Evolutionary conservation across 2,113 vertebrate species (phyloP), one percentile per base, ranked within the genome.

Genomic region (Chiloscyllium plagiosum): DNA sequence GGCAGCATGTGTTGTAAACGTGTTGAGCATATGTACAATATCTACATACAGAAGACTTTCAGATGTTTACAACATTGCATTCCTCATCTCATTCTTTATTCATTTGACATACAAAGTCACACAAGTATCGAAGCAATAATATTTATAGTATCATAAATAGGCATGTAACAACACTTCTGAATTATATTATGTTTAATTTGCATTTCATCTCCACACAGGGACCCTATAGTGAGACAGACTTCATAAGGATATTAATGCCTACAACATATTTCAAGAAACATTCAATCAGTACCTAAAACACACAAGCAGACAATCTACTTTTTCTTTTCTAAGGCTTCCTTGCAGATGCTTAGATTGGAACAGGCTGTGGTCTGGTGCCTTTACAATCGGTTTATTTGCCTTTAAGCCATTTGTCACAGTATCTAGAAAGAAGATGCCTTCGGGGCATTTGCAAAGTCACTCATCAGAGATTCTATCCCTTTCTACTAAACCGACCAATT

Each of bases 21-120:
- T 89, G 52, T 29, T 0, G 86, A 50, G 52, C 86, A 89, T 4
- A 89, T 89, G 86, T 89, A 52, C 20, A 89, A 4, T 26, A 52
- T 50, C 20, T 13, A 10, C n/a, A 26, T 22, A 12, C 24, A 89
- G 86, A 89, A 29, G 15, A 52, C 52, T 89, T 89, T 56, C 86
- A 89, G 86, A 89, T 89, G 52, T 61, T 89, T 61, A 89, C 86
- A 89, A 8, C 29, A 89, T 50, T 89, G 86, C 86, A 61, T 89
- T 89, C 86, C 56, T 89, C 47, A 26, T 89, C 12, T 89, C 29
- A 56, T 89, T 89, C 22, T 10, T 26, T 33, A 89, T 89, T 89
- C 86, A 89, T 12, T 52, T 89, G 86, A 89, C 29, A 29, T 56
- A 56, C 86, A 56, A 89, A 56, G 13, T 8, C 86, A 52, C 47